phyloP scores from a whole-genome alignment of 2,888 invertebrate genomes.

The Dendrolimus pini region DNA sequence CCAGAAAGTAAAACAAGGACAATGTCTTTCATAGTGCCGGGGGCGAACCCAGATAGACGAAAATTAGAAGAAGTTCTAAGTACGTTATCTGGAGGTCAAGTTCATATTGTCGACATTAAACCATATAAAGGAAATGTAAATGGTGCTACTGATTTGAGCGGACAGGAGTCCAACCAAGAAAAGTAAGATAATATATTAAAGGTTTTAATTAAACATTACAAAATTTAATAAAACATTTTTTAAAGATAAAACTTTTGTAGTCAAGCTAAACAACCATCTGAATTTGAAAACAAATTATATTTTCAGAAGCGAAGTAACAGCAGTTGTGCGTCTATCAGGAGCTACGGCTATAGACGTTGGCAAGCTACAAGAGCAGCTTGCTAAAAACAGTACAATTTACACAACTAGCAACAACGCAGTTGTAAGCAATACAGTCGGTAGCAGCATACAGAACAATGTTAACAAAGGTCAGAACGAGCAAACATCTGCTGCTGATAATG shows the following conservation, averaged over 20 bases:
- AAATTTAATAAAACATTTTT: no score
- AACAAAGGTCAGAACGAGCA: slow-evolving; percentile 31
- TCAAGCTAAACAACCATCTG: no score
- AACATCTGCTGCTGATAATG: slow-evolving; percentile 34
- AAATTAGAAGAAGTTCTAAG: slow-evolving; percentile 86
- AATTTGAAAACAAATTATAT: background rate
- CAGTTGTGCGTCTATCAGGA: slow-evolving; percentile 81
- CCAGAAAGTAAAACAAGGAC: slow-evolving; percentile 85
- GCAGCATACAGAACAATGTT: slow-evolving; percentile 14
- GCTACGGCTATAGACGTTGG: slow-evolving; percentile 83
- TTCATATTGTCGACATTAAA: slow-evolving; percentile 84
- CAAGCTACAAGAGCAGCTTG: slow-evolving; percentile 80
- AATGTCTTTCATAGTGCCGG: slow-evolving; percentile 89
- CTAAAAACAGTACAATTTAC: slow-evolving; percentile 63
- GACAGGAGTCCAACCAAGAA: slow-evolving; percentile 73
- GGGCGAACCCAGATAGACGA: slow-evolving; percentile 82
- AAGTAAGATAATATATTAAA: slow-evolving; percentile 47
- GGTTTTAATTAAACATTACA: no score
- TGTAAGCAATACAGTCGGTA: slow-evolving; percentile 24
- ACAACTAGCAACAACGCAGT: slow-evolving; percentile 37
- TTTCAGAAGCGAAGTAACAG: slow-evolving; percentile 83
- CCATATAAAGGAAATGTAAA: slow-evolving; percentile 79
- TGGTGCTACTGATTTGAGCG: slow-evolving; percentile 70
- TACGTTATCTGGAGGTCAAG: slow-evolving; percentile 87
- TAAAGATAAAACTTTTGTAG: no score